Evolutionary conservation across 2,797 vertebrate species (phyloP), one percentile per base, ranked within the genome.

Genomic region (Allobates femoralis): DNA sequence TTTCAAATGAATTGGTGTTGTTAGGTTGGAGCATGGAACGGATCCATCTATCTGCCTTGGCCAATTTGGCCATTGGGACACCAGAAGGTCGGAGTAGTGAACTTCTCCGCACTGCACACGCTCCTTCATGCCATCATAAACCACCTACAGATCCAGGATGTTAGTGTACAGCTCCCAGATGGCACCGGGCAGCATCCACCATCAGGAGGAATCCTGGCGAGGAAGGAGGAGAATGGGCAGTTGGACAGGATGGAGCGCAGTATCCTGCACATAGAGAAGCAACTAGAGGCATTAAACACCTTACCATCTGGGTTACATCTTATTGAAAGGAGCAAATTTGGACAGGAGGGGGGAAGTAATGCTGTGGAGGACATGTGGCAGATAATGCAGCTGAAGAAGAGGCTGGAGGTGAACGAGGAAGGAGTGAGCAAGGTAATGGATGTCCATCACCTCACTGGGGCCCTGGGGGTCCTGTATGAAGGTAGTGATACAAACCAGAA

Each of bases 51-150:
- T 83, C 5, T 10, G 93, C 97, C 26, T 34, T 97, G 91, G 89
- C 95, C 0, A 93, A 97, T 30, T 23, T 94, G 4, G 94, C 96
- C 76, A 95, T 97, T 80, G 94, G 93, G 56, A 90, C 93, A 0
- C 94, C 96, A 0, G 93, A 94, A 18, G n/a, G 41, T 32, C 0
- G 94, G 94, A 0, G 88, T 91, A 0, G 94, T 97, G 1, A 95
- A 97, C 86, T 97, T 97, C 89, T 86, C 69, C 1, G 96, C 93
- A 0, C 90, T 97, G 0, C 93, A 94, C 87, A 62, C 91, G 0
- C 92, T 97, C 30, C 91, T 98, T 0, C 90, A 91, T 28, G 92
- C 94, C 58, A 83, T 97, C 18, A 91, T 98, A n/a, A 78, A 82
- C 12, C 93, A 91, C 26, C 93, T 97, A 85, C 89, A 91, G 2